phyloP scores from a whole-genome alignment of 2,888 invertebrate species.

The Perdita meconis region DNA sequence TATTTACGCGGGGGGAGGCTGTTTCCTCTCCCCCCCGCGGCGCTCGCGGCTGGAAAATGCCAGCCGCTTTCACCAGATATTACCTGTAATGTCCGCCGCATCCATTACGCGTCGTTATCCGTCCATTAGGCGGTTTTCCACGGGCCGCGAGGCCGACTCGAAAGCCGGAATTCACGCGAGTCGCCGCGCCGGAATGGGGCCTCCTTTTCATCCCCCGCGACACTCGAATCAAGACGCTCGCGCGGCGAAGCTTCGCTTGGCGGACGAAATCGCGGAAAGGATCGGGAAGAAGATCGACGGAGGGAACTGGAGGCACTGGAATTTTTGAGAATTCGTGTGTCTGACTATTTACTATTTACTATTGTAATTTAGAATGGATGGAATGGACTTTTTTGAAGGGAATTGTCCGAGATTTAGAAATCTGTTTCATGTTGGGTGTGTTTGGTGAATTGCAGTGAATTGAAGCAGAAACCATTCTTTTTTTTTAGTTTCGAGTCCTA shows the following conservation, averaged over 20 bases:
- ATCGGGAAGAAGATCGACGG: background rate
- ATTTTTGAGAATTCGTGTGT: too few species aligned
- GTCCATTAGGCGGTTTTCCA: constrained; percentile 72
- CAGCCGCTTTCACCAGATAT: constrained; percentile 60
- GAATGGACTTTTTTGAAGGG: too few species aligned
- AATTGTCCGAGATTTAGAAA: too few species aligned
- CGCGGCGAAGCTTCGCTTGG: too few species aligned
- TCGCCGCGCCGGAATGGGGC: constrained; percentile 18
- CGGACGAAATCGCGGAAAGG: background rate
- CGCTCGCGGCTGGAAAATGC: constrained; percentile 41
- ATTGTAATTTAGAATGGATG: too few species aligned
- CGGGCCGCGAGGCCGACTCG: constrained; percentile 49
- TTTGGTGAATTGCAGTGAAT: too few species aligned
- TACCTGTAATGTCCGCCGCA: constrained; percentile 63
- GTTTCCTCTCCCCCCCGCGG: background rate
- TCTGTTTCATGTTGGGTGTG: too few species aligned
- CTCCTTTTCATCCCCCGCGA: constrained; percentile 11
- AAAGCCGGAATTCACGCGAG: constrained; percentile 41
- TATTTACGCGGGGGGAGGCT: constrained; percentile 49
- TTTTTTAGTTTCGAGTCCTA: too few species aligned
- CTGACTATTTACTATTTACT: too few species aligned
- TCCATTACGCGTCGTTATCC: constrained; percentile 73
- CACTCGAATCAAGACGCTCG: background rate
- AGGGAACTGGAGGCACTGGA: too few species aligned
- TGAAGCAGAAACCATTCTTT: too few species aligned